Evolutionary conservation across 92 coral and sea anemone genomes (phyloP).

Genomic region (Epizoanthus stellaris): DNA sequence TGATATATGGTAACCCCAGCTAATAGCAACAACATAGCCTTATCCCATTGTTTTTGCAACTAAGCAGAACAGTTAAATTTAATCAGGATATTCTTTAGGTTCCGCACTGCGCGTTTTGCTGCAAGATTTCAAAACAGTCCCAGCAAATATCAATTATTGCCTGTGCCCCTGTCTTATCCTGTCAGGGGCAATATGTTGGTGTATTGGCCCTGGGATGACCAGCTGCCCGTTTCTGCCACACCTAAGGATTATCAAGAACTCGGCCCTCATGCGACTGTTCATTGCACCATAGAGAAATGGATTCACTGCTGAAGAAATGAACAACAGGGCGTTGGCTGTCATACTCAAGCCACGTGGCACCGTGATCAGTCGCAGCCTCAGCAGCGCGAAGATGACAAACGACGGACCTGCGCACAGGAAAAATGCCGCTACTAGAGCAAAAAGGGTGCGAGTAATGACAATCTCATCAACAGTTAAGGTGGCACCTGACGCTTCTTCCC

Average conservation of each 20-base stretch:
- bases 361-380: slow-evolving; percentile 26
- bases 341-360: slow-evolving; percentile 43
- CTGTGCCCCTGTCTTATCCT: background rate
- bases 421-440: slow-evolving; percentile 28
- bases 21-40: too few relatives aligned
- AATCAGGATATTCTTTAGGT: too few relatives aligned
- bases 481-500: background rate
- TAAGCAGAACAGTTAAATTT: too few relatives aligned
- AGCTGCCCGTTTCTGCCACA: slow-evolving; percentile 10
- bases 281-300: slow-evolving; percentile 33
- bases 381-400: slow-evolving; percentile 22
- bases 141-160: background rate
- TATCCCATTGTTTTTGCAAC: too few relatives aligned
- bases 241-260: slow-evolving; percentile 3
- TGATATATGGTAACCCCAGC: too few relatives aligned
- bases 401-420: slow-evolving; percentile 37
- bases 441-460: slow-evolving; percentile 28
- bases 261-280: slow-evolving; percentile 36
- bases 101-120: too few relatives aligned
- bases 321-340: slow-evolving; percentile 43
- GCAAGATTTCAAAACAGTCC: too few relatives aligned
- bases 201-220: slow-evolving; percentile 21
- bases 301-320: slow-evolving; percentile 29
- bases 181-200: slow-evolving; percentile 17
- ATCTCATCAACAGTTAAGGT: slow-evolving; percentile 37